These are phyloP conservation scores for Pachliopta kotzebuea DNA, from an alignment of 2,888 invertebrate species.

Conservation along the genomic window DNA sequence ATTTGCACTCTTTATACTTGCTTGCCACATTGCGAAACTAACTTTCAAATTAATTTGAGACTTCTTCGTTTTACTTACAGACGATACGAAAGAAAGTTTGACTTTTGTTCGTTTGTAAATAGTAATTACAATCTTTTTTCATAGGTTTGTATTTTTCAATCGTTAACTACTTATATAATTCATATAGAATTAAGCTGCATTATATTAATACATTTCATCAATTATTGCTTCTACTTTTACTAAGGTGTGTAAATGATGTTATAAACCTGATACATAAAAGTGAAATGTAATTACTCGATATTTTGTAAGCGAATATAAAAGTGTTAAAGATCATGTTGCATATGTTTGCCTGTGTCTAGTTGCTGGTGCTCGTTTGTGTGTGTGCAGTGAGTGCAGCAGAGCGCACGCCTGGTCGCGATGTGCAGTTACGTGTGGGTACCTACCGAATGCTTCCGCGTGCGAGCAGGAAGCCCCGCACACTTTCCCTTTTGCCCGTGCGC, in stretches of 20 bases:
- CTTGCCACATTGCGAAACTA: conserved; percentile 1
- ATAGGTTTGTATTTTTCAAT: not conserved
- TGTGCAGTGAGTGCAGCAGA: conserved; percentile 26
- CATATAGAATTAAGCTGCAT: not conserved
- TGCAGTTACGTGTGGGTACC: conserved; percentile 62
- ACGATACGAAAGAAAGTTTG: not conserved
- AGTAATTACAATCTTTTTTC: not conserved
- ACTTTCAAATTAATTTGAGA: conserved; percentile 12
- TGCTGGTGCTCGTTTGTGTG: not conserved
- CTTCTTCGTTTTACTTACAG: conserved; percentile 1
- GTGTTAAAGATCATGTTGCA: not conserved
- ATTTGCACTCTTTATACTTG: not conserved
- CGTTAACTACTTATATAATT: not conserved
- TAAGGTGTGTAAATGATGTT: too few species aligned
- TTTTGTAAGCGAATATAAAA: not conserved
- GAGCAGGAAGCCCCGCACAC: conserved; percentile 74
- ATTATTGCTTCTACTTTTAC: not conserved
- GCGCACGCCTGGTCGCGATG: conserved; percentile 46
- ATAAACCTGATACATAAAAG: too few species aligned
- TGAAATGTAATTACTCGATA: too few species aligned
- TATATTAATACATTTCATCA: not conserved
- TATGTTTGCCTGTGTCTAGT: not conserved
- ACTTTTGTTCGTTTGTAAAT: not conserved
- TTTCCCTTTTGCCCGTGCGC: conserved; percentile 78
- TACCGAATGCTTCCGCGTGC: conserved; percentile 73